Base-by-base conservation (phyloP, 2,113 vertebrate genomes). In the Sorex fumeus region DNA sequence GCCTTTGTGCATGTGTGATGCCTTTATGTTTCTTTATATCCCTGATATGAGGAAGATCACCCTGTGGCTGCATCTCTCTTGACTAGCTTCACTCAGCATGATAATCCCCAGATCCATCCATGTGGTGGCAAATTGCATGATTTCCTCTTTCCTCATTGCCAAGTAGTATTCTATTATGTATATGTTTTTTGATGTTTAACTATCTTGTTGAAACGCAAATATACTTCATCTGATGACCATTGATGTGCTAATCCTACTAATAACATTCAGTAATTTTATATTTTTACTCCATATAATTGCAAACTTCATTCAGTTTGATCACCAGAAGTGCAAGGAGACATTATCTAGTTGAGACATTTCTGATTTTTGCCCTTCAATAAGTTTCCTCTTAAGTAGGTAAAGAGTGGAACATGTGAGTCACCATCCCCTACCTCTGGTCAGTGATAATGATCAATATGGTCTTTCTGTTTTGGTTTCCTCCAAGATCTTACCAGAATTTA, bases 231-330 rank as follows among this genome's bases (percentile, higher is more conserved):
- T 69, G 66, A 69, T 69, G 13, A 32, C 16, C 66, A 28, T n/a
- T 69, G n/a, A 69, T 53, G 53, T 53, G 13, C 53, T 75, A 36
- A 62, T 57, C 25, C 32, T 40, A 30, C 45, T 62, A n/a, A 45
- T 85, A 9, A 74, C 27, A 23, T 69, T 92, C 50, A 43, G 10
- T 40, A 79, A 84, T 80, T 91, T 89, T 64, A 18, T 72, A 72
- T 91, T 90, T 79, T 75, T 74, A n/a, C 84, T 80, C 32, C 5
- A 18, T 69, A 19, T 62, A 66, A 36, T 81, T 77, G 8, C 19
- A 92, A 82, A 83, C 18, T 34, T 82, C 18, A 66, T 88, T 2
- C 81, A 85, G 30, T 82, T 21, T 71, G 36, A 72, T 77, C 36
- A 45, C 62, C 67, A 34, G 10, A 77, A 64, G 28, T 71, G 74